These are phyloP conservation scores for Otis tarda DNA, from an alignment of 2,113 vertebrate genomes.

Conservation along the genomic window DNA sequence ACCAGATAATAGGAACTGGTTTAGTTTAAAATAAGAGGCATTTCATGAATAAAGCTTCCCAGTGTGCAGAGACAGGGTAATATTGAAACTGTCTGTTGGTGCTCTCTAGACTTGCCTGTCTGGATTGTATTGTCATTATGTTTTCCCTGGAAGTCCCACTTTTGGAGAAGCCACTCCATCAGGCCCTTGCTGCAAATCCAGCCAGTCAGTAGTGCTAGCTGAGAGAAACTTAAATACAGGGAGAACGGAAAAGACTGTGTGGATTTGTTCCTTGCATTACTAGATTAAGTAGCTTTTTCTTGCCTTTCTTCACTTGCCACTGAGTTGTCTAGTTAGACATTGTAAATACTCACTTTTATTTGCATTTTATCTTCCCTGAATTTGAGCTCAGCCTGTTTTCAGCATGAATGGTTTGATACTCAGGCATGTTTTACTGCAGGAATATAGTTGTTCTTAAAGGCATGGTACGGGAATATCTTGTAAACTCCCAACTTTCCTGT, in stretches of 20 bases:
- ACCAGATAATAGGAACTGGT: slow-evolving; percentile 51
- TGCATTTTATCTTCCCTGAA: not conserved
- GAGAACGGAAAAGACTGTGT: not conserved
- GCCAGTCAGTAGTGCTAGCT: not conserved
- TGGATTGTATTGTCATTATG: not conserved
- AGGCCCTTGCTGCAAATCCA: not conserved
- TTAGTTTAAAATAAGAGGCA: slow-evolving; percentile 49
- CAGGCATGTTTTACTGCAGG: not conserved
- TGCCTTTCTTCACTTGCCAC: not conserved
- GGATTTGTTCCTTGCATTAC: not conserved
- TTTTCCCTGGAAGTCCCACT: slow-evolving; percentile 10
- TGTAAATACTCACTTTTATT: slow-evolving; percentile 1
- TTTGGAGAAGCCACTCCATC: not conserved
- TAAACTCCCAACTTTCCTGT: not conserved
- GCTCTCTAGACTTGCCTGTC: slow-evolving; percentile 5
- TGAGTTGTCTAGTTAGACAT: not conserved
- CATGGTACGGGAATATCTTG: not conserved
- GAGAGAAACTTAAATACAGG: not conserved
- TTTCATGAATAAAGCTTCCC: slow-evolving; percentile 49
- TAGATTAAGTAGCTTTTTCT: not conserved
- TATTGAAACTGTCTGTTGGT: slow-evolving; percentile 39
- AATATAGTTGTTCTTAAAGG: not conserved
- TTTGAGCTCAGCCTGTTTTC: not conserved
- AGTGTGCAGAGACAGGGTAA: not conserved
- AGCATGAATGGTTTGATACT: not conserved